These are phyloP conservation scores for Zaprionus tsacasi DNA, from an alignment of 1,140 invertebrate species.

Conservation along the genomic window DNA sequence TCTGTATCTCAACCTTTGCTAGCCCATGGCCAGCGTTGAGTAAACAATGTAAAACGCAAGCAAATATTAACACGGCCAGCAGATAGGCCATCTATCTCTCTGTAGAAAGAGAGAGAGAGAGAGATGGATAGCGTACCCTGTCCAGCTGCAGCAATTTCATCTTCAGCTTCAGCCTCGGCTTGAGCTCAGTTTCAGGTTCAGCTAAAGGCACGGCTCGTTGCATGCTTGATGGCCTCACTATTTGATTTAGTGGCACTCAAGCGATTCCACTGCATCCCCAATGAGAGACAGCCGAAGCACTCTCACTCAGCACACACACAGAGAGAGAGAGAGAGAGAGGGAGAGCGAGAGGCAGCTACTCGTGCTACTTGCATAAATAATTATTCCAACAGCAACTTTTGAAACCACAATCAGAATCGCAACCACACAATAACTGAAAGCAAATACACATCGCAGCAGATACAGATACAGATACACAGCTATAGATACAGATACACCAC, in stretches of 20 bases:
- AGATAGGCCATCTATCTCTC: conserved; percentile 62
- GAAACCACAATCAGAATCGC: conserved; percentile 47
- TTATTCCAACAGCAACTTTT: conserved; percentile 42
- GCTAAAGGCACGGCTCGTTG: conserved; percentile 58
- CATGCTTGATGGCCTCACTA: conserved; percentile 70
- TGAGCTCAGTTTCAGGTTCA: conserved; percentile 31
- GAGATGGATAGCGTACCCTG: neutral
- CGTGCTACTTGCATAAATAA: conserved; percentile 54
- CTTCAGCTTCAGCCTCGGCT: neutral
- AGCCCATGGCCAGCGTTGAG: conserved; percentile 54
- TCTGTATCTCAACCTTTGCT: conserved; percentile 17
- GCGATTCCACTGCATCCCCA: conserved; percentile 36
- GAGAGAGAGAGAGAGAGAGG: neutral
- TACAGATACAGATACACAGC: neutral
- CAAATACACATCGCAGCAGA: neutral
- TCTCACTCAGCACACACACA: neutral
- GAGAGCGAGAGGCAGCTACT: neutral
- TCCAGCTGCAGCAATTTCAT: neutral
- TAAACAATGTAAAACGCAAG: conserved; percentile 77
- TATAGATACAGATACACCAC: neutral
- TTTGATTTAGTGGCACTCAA: conserved; percentile 74
- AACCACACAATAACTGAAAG: conserved; percentile 9
- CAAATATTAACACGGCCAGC: conserved; percentile 75
- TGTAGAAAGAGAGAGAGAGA: neutral
- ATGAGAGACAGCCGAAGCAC: neutral